Evolutionary conservation across 2,888 invertebrate species (phyloP), one percentile per base, ranked within the genome.

Genomic region (Coronaproctus castanopsis): DNA sequence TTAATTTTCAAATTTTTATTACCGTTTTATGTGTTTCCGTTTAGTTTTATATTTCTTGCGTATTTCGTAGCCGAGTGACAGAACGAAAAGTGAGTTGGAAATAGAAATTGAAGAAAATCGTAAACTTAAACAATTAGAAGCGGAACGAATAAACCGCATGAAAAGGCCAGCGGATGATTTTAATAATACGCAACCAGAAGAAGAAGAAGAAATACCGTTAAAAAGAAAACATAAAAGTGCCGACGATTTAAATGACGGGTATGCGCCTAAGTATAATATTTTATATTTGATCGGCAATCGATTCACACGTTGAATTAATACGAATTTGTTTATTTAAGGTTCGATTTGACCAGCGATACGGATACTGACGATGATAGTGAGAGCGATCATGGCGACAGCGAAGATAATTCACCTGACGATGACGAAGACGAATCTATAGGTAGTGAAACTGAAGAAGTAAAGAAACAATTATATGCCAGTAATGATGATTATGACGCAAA

Each of bases 241-340:
- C 0, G 92, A 92, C 74, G 90, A 88, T 70, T 76, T 92, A 60
- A 89, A 90, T 66, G 89, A 89, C 71, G 84, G 84, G 70, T 75
- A 67, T 61, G 54, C 57, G 48, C n/a, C n/a, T n/a, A n/a, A n/a
- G n/a, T n/a, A n/a, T n/a, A n/a, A n/a, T n/a, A n/a, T n/a, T n/a
- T n/a, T n/a, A n/a, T n/a, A n/a, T n/a, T n/a, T n/a, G n/a, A n/a
- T n/a, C n/a, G n/a, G n/a, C n/a, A n/a, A n/a, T n/a, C n/a, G n/a
- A n/a, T n/a, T n/a, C n/a, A n/a, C n/a, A n/a, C n/a, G n/a, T n/a
- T n/a, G n/a, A n/a, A n/a, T n/a, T n/a, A n/a, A n/a, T n/a, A n/a
- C n/a, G n/a, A n/a, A n/a, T n/a, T n/a, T n/a, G n/a, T n/a, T n/a
- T n/a, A n/a, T n/a, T n/a, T n/a, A n/a, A n/a, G n/a, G n/a, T n/a